A percentile compares a stretch with the other conserved stretches of the same genome.
These are phyloP conservation scores for Catostomus latipinnis DNA, from an alignment of 2,797 vertebrate species.

Conservation along the genomic window DNA sequence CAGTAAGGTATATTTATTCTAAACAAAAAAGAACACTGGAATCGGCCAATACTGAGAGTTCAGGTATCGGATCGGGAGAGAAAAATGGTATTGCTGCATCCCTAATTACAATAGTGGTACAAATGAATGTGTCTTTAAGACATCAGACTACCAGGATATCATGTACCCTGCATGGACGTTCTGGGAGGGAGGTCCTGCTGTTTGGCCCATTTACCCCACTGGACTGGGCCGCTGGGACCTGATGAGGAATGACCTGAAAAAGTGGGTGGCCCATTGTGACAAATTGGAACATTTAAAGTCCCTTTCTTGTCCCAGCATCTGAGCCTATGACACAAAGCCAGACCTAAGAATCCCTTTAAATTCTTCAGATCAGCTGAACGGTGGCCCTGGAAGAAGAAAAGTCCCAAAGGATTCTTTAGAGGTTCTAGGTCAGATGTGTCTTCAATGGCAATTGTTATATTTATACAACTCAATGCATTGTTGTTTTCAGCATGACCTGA, in stretches of 20 bases:
- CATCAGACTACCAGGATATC: constrained; percentile 91
- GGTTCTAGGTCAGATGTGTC: constrained; percentile 86
- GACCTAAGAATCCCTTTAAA: background rate
- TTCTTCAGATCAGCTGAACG: constrained; percentile 83
- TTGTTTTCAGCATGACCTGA: background rate
- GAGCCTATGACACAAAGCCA: background rate
- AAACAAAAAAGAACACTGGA: too few species aligned
- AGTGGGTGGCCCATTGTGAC: constrained; percentile 71
- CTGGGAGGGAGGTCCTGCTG: constrained; percentile 98
- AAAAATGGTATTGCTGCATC: background rate
- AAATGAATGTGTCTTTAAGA: constrained; percentile 73
- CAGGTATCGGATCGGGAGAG: too few species aligned
- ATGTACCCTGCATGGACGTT: constrained; percentile 99
- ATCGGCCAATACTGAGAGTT: too few species aligned
- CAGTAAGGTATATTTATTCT: too few species aligned
- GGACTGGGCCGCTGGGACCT: constrained; percentile 97
- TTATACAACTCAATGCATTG: background rate
- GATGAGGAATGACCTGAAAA: constrained; percentile 90
- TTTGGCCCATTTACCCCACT: constrained; percentile 98
- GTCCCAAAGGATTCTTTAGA: constrained; percentile 91
- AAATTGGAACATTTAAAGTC: background rate
- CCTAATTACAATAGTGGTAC: background rate
- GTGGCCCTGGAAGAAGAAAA: constrained; percentile 95
- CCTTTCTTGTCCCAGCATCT: background rate
- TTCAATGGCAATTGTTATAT: background rate